Base-by-base conservation (phyloP, 2,113 vertebrate genomes). In the Maccullochella peelii region DNA sequence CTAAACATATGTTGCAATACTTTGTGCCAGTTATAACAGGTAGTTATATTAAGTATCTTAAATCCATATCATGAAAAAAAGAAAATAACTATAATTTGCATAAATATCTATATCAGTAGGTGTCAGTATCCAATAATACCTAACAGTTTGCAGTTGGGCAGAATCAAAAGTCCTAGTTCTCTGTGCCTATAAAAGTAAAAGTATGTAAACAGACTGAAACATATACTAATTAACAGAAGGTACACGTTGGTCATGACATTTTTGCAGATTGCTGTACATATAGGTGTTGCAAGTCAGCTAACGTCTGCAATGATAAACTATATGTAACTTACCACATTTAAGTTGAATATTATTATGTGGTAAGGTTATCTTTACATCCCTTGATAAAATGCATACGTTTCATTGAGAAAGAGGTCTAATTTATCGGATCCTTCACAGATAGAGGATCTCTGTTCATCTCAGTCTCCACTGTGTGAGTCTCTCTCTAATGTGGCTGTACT, bases 401-500 rank as follows among this genome's bases (percentile, higher is more conserved):
- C 65, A 63, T 18, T 10, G 44, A 69, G 66, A 86, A 57, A 57
- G 25, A 61, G 55, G 6, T 79, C 73, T 85, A 81, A 89, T 90
- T 80, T 74, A 90, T 88, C 68, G 80, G 77, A 85, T 92, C 40
- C 84, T 75, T 81, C 76, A 49, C 75, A 82, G 85, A 89, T 82
- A 86, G 89, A 74, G 71, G 73, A 88, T 92, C 82, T 87, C 67
- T 70, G 91, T 54, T 90, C 92, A 81, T 92, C 79, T 83, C 67
- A 30, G 79, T 65, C 85, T 84, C 76, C 86, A 79, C 86, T 54
- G 65, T 87, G 88, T 20, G 75, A 87, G 78, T 73, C 55, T 84
- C 88, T 69, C 85, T 84, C 90, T 88, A 92, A 91, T 86, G 89
- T 87, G 81, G 85, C 91, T 93, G 80, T 75, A 89, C 92, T 90